Evolutionary conservation across 2,113 vertebrate genomes (phyloP).

Genomic region (Notothenia coriiceps): DNA sequence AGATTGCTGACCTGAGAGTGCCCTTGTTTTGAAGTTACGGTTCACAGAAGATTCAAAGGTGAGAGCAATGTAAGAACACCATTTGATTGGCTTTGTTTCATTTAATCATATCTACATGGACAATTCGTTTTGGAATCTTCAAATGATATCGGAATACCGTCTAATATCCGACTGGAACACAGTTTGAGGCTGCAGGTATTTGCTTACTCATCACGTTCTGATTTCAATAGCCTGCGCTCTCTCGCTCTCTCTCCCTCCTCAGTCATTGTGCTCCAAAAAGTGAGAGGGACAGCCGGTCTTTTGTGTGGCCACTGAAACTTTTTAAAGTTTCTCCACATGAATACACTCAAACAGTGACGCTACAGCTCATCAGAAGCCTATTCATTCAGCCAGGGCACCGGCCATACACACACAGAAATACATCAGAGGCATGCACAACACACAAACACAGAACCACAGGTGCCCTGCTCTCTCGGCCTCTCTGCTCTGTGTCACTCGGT

Average conservation of each 20-base stretch:
- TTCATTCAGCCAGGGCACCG: slow-evolving; percentile 58
- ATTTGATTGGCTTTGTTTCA: slow-evolving; percentile 6
- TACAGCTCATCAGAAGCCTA: slow-evolving; percentile 72
- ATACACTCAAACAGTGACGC: slow-evolving; percentile 74
- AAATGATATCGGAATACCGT: background rate
- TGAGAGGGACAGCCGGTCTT: slow-evolving; percentile 78
- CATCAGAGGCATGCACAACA: slow-evolving; percentile 18
- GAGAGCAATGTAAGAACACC: background rate
- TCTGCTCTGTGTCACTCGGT: slow-evolving; percentile 44
- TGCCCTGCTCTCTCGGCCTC: slow-evolving; percentile 17
- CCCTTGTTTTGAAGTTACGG: background rate
- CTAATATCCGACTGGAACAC: background rate
- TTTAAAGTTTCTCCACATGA: slow-evolving; percentile 81
- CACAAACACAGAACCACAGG: slow-evolving; percentile 47
- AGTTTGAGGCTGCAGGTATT: slow-evolving; percentile 42
- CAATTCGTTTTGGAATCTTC: background rate
- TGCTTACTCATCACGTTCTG: slow-evolving; percentile 56
- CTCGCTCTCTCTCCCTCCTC: slow-evolving; percentile 49
- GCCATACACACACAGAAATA: slow-evolving; percentile 15
- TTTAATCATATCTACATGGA: background rate
- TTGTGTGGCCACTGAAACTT: slow-evolving; percentile 79
- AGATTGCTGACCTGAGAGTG: slow-evolving; percentile 41
- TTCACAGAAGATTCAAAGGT: background rate
- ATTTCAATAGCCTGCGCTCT: slow-evolving; percentile 31
- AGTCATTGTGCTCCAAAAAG: slow-evolving; percentile 79